Conservation (phyloP, 2,113 vertebrate genomes). For the Oceanodroma tethys region DNA sequence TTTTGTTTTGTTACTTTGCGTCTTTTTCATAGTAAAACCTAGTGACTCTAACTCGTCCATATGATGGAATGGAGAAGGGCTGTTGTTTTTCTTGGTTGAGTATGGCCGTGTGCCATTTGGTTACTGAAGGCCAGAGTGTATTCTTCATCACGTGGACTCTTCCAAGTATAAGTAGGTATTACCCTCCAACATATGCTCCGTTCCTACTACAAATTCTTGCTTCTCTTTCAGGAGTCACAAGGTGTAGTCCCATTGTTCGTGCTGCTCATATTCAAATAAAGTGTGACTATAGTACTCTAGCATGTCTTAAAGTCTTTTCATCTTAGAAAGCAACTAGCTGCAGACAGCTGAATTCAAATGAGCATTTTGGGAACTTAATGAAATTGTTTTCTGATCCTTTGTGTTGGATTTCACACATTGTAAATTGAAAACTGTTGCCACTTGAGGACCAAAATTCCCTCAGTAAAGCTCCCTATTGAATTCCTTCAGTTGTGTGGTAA, state of each 20-base stretch:
- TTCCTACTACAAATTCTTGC: not conserved
- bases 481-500: not conserved
- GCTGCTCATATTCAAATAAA: not conserved
- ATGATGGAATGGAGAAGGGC: not conserved
- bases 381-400: not conserved
- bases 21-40: not conserved
- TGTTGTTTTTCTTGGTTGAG: not conserved
- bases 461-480: not conserved
- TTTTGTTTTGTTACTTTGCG: not conserved
- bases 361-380: not conserved
- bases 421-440: not conserved
- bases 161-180: not conserved
- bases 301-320: not conserved
- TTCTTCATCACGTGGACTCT: not conserved
- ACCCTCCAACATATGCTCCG: not conserved
- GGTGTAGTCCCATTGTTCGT: fast-evolving
- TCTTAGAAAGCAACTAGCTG: not conserved
- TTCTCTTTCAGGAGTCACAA: not conserved
- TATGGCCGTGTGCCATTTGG: too few relatives aligned
- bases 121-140: not conserved
- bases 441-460: not conserved
- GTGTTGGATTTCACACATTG: not conserved
- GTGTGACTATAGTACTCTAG: not conserved
- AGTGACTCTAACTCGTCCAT: fast-evolving
- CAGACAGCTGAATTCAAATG: not conserved